Conservation (phyloP, 1,140 invertebrate genomes). For the Trichonephila clavata region DNA sequence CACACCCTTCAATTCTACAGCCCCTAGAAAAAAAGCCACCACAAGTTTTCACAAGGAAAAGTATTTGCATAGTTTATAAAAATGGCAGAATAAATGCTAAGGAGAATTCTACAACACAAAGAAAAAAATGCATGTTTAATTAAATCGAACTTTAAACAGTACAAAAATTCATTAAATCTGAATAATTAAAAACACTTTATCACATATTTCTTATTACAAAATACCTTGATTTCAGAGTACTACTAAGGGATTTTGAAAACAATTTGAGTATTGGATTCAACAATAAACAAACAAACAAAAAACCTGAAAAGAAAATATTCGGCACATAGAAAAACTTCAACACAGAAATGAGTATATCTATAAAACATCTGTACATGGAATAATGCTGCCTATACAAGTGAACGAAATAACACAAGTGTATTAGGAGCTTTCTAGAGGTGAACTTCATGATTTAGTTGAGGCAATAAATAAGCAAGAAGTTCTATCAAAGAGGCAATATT, state of each 20-base stretch:
- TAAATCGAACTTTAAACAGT: background rate
- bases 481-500: conserved; percentile 61
- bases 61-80: background rate
- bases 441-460: conserved; percentile 25
- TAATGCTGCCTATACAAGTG: conserved; percentile 62
- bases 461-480: conserved; percentile 67
- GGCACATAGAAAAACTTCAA: background rate
- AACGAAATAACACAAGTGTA: conserved; percentile 25
- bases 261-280: background rate
- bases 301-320: background rate
- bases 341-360: conserved; percentile 36
- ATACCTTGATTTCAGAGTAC: background rate
- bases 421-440: conserved; percentile 18
- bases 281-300: background rate
- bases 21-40: background rate
- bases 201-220: background rate
- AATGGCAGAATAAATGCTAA: background rate
- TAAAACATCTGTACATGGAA: conserved; percentile 74
- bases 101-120: background rate
- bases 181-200: background rate
- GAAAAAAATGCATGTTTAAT: background rate
- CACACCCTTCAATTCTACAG: background rate
- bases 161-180: background rate
- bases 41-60: background rate
- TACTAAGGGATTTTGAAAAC: background rate